phyloP scores from a whole-genome alignment of 2,113 vertebrate species.

The Haliaeetus leucogaster region DNA sequence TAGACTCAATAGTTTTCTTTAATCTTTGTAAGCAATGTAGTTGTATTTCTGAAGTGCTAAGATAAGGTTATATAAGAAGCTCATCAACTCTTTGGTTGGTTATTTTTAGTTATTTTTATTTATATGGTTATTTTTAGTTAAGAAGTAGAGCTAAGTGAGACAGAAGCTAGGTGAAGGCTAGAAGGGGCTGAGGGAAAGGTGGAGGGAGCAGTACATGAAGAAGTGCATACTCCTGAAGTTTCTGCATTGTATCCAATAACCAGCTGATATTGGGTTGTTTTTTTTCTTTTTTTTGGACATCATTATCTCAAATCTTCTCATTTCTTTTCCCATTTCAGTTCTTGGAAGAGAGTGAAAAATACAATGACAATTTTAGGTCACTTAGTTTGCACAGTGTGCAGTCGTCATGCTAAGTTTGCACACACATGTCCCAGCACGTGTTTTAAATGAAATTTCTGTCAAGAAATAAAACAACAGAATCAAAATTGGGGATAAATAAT shows the following conservation, averaged over 20 bases:
- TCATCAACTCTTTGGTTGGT: neutral
- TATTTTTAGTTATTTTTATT: neutral
- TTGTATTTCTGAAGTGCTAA: neutral
- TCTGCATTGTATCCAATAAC: neutral
- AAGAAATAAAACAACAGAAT: neutral
- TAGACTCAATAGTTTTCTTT: neutral
- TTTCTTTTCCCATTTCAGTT: neutral
- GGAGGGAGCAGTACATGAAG: neutral
- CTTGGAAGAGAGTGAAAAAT: neutral
- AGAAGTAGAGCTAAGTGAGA: neutral
- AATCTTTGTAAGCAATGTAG: neutral
- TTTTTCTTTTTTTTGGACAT: neutral
- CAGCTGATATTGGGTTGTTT: neutral
- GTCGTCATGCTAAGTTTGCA: neutral
- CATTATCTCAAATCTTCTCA: neutral
- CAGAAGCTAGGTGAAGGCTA: neutral
- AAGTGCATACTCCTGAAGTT: neutral
- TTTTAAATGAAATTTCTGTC: neutral
- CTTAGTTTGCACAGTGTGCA: neutral
- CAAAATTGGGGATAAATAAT: neutral
- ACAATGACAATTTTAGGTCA: neutral
- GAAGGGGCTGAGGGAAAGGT: neutral
- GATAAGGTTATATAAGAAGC: neutral
- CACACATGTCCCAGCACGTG: neutral
- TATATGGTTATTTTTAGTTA: neutral